phyloP scores from a whole-genome alignment of 2,888 invertebrate genomes.

The Tinea trinotella region DNA sequence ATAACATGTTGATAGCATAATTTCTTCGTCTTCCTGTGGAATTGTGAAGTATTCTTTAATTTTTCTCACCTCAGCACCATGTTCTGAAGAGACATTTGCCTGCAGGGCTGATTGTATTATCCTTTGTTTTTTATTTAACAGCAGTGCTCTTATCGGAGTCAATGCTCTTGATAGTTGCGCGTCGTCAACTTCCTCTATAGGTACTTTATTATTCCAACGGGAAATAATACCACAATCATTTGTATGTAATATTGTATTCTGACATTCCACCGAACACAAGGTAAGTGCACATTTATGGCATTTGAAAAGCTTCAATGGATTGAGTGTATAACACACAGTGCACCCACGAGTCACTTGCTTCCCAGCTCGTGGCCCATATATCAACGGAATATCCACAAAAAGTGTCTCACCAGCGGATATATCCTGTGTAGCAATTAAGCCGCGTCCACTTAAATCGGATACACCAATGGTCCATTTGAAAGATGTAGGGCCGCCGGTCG shows the following conservation, averaged over 20 bases:
- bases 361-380: conserved; percentile 78
- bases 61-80: conserved; percentile 71
- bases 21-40: conserved; percentile 65
- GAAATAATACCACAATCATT: conserved; percentile 77
- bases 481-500: conserved; percentile 34
- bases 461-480: conserved; percentile 73
- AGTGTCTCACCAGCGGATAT: conserved; percentile 78
- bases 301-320: conserved; percentile 45
- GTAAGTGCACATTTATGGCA: conserved; percentile 80
- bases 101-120: conserved; percentile 65
- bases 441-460: conserved; percentile 78
- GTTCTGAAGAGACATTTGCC: conserved; percentile 64
- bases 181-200: conserved; percentile 49
- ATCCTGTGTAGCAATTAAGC: conserved; percentile 78
- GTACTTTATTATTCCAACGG: conserved; percentile 68
- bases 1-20: conserved; percentile 73
- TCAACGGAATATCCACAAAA: conserved; percentile 78
- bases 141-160: conserved; percentile 50
- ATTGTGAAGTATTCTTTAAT: conserved; percentile 65
- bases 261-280: conserved; percentile 77
- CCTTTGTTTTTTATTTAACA: conserved; percentile 57
- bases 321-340: conserved; percentile 74
- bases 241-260: conserved; percentile 69
- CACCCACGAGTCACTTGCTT: conserved; percentile 73
- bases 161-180: conserved; percentile 45